Conservation (phyloP, 2,797 vertebrate genomes). For the Semaprochilodus insignis region DNA sequence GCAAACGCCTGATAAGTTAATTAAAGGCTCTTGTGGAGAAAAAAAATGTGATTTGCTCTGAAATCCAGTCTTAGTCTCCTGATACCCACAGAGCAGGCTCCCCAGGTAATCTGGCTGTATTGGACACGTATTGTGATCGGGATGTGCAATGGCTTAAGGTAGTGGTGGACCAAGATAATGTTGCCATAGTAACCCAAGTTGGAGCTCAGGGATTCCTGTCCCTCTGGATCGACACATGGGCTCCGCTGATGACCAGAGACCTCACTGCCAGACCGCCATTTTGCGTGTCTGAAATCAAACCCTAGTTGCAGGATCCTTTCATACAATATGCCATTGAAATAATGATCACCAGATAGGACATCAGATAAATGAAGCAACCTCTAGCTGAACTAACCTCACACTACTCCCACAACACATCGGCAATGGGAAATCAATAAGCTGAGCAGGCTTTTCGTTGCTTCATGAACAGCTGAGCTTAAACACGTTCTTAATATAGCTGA, state of each 20-base stretch:
- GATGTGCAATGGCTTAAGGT: constrained; percentile 84
- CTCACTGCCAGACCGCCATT: constrained; percentile 28
- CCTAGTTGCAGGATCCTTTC: constrained; percentile 23
- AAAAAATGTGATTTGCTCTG: constrained; percentile 27
- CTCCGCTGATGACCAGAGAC: constrained; percentile 45
- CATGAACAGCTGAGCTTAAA: constrained; percentile 70
- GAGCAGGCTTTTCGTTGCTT: constrained; percentile 68
- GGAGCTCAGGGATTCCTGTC: constrained; percentile 71
- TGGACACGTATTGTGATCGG: constrained; percentile 82
- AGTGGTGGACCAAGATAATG: constrained; percentile 83
- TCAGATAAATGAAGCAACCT: constrained; percentile 43
- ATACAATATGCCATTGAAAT: constrained; percentile 16
- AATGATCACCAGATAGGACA: constrained; percentile 27
- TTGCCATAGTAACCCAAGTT: constrained; percentile 80
- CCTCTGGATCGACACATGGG: constrained; percentile 47
- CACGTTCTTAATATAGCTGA: constrained; percentile 72
- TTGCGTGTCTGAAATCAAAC: constrained; percentile 9
- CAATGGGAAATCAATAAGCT: constrained; percentile 79
- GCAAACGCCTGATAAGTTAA: constrained; percentile 16
- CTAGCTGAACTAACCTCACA: constrained; percentile 69
- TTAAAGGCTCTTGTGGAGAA: constrained; percentile 12
- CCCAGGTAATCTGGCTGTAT: constrained; percentile 77
- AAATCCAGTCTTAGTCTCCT: constrained; percentile 53
- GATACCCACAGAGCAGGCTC: constrained; percentile 74
- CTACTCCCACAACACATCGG: constrained; percentile 70